Evolutionary conservation across 2,797 vertebrate species (phyloP).

Genomic region (Micropoecilia bifurca): DNA sequence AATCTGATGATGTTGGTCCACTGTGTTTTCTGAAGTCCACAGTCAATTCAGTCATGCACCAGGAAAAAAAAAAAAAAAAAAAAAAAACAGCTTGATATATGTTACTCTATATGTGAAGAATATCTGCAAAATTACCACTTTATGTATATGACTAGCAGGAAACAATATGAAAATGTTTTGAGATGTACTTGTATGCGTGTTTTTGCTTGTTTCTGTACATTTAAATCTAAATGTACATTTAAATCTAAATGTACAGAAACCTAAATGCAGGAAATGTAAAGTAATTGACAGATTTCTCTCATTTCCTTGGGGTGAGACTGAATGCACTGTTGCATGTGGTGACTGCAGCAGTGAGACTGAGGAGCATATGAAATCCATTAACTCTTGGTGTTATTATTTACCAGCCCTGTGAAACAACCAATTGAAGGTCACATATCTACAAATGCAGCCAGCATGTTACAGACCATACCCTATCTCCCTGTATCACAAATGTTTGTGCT

Average conservation of each 20-base stretch:
- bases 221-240: slow-evolving; percentile 29
- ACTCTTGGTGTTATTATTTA: slow-evolving; percentile 71
- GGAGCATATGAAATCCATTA: slow-evolving; percentile 73
- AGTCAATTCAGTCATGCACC: too few relatives aligned
- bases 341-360: slow-evolving; percentile 66
- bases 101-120: too few relatives aligned
- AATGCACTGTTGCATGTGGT: slow-evolving; percentile 73
- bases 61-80: too few relatives aligned
- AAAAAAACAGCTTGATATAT: too few relatives aligned
- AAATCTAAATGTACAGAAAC: slow-evolving; percentile 44
- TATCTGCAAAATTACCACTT: too few relatives aligned
- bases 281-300: slow-evolving; percentile 73
- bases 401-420: slow-evolving; percentile 61
- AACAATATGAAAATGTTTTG: too few relatives aligned
- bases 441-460: slow-evolving; percentile 67
- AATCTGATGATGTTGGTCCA: too few relatives aligned
- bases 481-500: slow-evolving; percentile 66
- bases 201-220: slow-evolving; percentile 12
- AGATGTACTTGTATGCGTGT: background rate
- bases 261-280: slow-evolving; percentile 46
- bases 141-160: too few relatives aligned
- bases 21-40: too few relatives aligned
- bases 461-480: slow-evolving; percentile 55
- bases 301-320: slow-evolving; percentile 69
- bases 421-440: slow-evolving; percentile 74